Evolutionary conservation across 1,140 invertebrate species (phyloP), one percentile per base, ranked within the genome.

Genomic region (Parasteatoda tepidariorum): DNA sequence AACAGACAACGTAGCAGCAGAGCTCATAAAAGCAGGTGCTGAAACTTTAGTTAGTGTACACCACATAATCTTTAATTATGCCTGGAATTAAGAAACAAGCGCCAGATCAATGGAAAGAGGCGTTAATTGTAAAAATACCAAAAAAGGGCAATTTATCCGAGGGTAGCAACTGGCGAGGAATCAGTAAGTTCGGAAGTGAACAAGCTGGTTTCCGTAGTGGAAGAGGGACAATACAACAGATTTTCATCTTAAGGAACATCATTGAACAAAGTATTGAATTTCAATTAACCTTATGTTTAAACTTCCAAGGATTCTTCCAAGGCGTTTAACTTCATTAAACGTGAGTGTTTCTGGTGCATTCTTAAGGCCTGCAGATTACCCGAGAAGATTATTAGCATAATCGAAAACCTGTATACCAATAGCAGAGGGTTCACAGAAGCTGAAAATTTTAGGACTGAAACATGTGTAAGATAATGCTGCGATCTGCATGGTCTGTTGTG

Each of bases 121-220:
- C 31, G 2, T 15, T 28, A 24, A 48, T 71, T 11, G 67, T 71
- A 15, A 48, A 54, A 22, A 48, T 71, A 7, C 67, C 33, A 1
- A 71, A 71, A 30, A 71, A 41, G 31, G 22, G 38, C 2, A 54
- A 71, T 28, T 41, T 71, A 2, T 6, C 9, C 7, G 41, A 71
- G 6, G 41, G 34, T 41, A 71, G 28, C 41, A 71, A 71, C 41
- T 71, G 67, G 67, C 2, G 67, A 71, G 67, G 67, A 28, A 71
- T 71, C 15, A 71, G 34, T 26, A n/a, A 30, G 2, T 28, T 71
- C 26, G 22, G 57, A 24, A 61, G 6, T 61, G 22, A 61, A 61
- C 57, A 61, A 22, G 57, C 57, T 15, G 57, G 57, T 7, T 15
- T 61, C 22, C 22, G 11, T 11, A 61, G 57, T 22, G 11, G 57